Conservation (phyloP, 2,113 vertebrate species). For the Suncus etruscus region DNA sequence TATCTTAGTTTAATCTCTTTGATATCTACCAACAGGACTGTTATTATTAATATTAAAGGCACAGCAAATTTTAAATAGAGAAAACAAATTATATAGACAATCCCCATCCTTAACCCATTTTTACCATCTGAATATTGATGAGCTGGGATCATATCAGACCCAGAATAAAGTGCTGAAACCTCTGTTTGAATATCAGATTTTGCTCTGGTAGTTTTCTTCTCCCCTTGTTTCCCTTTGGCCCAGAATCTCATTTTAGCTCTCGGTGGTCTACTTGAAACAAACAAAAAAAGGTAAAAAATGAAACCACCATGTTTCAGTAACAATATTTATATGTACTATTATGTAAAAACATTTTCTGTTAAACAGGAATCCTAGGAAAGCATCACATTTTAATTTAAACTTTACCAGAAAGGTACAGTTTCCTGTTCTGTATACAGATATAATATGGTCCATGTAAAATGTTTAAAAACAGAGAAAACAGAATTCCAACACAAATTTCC, state of each 20-base stretch:
- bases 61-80: conserved; percentile 30
- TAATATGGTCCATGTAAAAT: conserved; percentile 32
- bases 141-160: conserved; percentile 87
- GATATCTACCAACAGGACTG: conserved; percentile 7
- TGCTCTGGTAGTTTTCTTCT: conserved; percentile 92
- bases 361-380: conserved; percentile 41
- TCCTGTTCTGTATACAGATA: conserved; percentile 49
- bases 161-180: conserved; percentile 82
- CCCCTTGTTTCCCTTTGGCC: conserved; percentile 93
- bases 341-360: background rate
- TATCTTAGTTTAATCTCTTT: conserved; percentile 42
- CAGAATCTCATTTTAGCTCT: conserved; percentile 97
- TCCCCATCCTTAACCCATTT: background rate
- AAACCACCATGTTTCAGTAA: conserved; percentile 37
- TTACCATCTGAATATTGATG: conserved; percentile 91
- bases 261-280: conserved; percentile 87
- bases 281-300: background rate
- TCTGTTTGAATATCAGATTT: conserved; percentile 91
- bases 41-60: background rate
- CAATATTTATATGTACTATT: conserved; percentile 5
- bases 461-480: conserved; percentile 24
- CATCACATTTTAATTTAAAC: conserved; percentile 47
- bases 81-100: background rate
- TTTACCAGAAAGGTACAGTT: conserved; percentile 21
- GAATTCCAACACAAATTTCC: conserved; percentile 42